Percentiles rank a stretch among this genome's conserved stretches.
These are phyloP conservation scores for Ia io DNA, from an alignment of 2,113 vertebrate genomes.

Conservation along the genomic window DNA sequence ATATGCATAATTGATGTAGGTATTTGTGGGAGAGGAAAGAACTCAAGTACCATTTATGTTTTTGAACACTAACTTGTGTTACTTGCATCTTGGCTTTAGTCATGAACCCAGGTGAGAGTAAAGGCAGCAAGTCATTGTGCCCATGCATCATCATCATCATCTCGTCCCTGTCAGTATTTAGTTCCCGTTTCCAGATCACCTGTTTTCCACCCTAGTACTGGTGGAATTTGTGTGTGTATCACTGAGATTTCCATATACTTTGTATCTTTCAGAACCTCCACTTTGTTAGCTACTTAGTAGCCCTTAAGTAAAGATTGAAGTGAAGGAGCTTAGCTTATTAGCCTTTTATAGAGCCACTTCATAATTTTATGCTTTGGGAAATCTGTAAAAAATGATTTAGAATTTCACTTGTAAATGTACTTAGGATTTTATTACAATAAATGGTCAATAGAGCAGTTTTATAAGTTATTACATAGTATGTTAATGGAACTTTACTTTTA, in stretches of 20 bases:
- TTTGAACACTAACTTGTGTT: not conserved
- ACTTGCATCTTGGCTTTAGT: not conserved
- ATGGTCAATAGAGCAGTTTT: not conserved
- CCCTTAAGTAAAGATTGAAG: not conserved
- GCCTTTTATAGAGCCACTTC: not conserved
- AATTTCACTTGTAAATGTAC: slow-evolving; percentile 46
- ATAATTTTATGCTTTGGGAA: slow-evolving; percentile 33
- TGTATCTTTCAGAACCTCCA: not conserved
- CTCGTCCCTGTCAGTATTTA: not conserved
- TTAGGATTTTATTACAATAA: slow-evolving; percentile 50
- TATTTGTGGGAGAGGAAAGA: not conserved
- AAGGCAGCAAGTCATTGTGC: not conserved
- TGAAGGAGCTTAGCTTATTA: not conserved
- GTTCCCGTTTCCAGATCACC: not conserved
- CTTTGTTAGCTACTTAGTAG: slow-evolving; percentile 27
- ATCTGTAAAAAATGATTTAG: slow-evolving; percentile 27
- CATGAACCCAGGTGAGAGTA: not conserved
- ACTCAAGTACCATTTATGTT: not conserved
- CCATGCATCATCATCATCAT: not conserved
- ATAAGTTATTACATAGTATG: not conserved
- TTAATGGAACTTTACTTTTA: not conserved
- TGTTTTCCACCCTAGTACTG: not conserved
- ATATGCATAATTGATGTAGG: not conserved
- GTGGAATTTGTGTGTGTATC: not conserved
- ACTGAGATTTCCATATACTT: not conserved